Base-by-base conservation (phyloP, 2,797 vertebrate genomes). In the Mus spretus region DNA sequence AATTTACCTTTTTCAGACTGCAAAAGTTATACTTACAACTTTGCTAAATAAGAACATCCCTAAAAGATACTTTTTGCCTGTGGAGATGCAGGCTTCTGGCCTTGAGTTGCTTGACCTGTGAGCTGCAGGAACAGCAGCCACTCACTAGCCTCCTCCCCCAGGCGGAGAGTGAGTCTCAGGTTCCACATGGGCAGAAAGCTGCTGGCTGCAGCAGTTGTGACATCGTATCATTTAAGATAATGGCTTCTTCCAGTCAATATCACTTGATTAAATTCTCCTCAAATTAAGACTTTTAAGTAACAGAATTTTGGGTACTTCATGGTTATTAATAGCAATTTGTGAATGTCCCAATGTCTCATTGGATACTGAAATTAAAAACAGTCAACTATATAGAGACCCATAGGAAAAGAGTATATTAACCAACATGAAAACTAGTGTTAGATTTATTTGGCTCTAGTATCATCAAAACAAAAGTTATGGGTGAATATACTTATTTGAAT, bases 351-450 rank as follows among this genome's bases (percentile, higher is more conserved):
- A 74, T 91, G 93, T 75, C 67, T 94, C 34, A n/a, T 14, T 92
- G 80, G 93, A 89, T 74, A 80, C 75, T 91, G 90, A 85, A 89
- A 95, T 96, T 97, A 72, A 91, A 95, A 98, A 95, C 59, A 20
- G 57, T 88, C 24, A 94, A 2, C 80, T 88, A 15, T 34, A 13
- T 79, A 77, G 74, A 88, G 85, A 85, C 81, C 72, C 89, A 57
- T 72, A 70, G 26, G 59, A 34, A 97, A 86, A 47, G 2, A 1
- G 26, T 80, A 12, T 92, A 31, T 88, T 94, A 81, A 87, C 37
- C 84, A 93, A 93, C 82, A 53, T 24, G 83, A 83, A 96, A 94
- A n/a, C 31, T 47, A 61, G 3, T 78, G 84, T 96, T 82, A 59
- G 90, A 40, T 77, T 93, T 92, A 20, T 85, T 83, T 81, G 63